A percentile compares a stretch with the other conserved stretches of the same genome.
These are phyloP conservation scores for Schizopygopsis malacanthus DNA, from an alignment of 2,797 vertebrate species.

Conservation along the genomic window DNA sequence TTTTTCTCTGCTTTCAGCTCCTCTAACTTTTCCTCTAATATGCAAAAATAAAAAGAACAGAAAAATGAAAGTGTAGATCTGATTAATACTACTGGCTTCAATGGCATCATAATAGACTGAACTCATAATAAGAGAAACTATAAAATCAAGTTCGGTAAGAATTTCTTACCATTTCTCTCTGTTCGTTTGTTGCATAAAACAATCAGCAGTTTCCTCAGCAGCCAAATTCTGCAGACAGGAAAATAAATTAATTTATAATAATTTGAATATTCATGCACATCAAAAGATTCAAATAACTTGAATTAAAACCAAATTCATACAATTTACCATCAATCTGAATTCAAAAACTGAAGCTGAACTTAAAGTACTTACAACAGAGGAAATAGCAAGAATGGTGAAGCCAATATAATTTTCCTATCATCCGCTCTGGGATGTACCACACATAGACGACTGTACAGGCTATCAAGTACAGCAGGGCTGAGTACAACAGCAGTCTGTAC, in stretches of 20 bases:
- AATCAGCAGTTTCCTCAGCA: conserved; percentile 90
- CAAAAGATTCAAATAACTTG: neutral
- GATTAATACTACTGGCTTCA: neutral
- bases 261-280: neutral
- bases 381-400: conserved; percentile 90
- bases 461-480: conserved; percentile 86
- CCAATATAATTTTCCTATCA: conserved; percentile 87
- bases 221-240: conserved; percentile 86
- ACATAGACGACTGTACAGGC: conserved; percentile 88
- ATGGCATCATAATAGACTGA: neutral
- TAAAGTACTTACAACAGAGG: conserved; percentile 91
- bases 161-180: conserved; percentile 91
- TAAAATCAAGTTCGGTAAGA: neutral
- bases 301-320: neutral
- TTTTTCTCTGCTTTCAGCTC: conserved; percentile 92
- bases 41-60: neutral
- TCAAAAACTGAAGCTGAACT: neutral
- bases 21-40: conserved; percentile 92
- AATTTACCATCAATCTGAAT: neutral
- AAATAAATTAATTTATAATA: neutral
- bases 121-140: neutral
- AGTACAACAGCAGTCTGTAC: conserved; percentile 91
- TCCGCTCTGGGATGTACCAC: conserved; percentile 93
- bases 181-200: conserved; percentile 90
- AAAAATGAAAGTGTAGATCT: neutral